These are phyloP conservation scores for Cygnus olor DNA, from an alignment of 2,797 vertebrate genomes.

Conservation along the genomic window DNA sequence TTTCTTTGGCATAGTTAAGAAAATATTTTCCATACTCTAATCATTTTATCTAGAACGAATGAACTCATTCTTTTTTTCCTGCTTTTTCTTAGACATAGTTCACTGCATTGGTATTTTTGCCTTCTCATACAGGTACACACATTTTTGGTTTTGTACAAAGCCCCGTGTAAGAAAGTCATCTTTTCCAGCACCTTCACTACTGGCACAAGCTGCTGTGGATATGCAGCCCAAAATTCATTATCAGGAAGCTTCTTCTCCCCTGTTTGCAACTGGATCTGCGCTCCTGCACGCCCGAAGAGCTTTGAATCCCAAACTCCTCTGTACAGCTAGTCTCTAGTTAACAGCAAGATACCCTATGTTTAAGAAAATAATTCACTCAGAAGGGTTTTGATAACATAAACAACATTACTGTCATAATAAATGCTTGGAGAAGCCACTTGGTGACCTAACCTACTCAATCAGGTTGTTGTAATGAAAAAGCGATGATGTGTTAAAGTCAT, in stretches of 20 bases:
- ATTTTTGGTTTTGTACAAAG: not conserved
- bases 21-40: not conserved
- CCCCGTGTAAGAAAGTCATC: not conserved
- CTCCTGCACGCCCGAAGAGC: not conserved
- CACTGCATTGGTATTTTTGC: not conserved
- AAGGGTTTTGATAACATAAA: constrained; percentile 40
- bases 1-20: not conserved
- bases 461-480: constrained; percentile 58
- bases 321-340: not conserved
- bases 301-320: not conserved
- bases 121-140: not conserved
- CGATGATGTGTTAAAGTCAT: constrained; percentile 37
- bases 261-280: not conserved
- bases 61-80: not conserved
- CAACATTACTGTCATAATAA: constrained; percentile 47
- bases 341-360: not conserved
- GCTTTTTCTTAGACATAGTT: not conserved
- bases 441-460: not conserved
- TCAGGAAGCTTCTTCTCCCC: not conserved
- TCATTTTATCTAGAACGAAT: not conserved
- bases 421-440: constrained; percentile 32
- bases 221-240: accelerated
- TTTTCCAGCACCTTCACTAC: not conserved
- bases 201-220: not conserved
- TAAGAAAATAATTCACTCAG: not conserved